Conservation (phyloP, 1,140 invertebrate species). For the Sinonovacula constricta region DNA sequence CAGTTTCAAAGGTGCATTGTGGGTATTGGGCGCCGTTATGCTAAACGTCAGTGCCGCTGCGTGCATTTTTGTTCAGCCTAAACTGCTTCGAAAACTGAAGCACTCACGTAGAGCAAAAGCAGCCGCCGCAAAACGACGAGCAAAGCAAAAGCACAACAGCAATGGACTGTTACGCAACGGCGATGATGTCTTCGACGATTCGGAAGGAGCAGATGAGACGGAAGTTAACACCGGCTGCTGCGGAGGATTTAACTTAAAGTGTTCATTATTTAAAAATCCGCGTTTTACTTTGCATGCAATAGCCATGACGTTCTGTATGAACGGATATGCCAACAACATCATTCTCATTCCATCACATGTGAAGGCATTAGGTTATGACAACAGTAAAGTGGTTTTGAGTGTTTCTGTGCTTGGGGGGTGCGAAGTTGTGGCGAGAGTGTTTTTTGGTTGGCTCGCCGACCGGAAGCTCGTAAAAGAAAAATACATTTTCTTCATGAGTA, state of each 20-base stretch:
- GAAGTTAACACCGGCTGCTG: neutral
- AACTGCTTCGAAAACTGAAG: slow-evolving; percentile 2
- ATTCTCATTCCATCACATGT: slow-evolving; percentile 39
- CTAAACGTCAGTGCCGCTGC: neutral
- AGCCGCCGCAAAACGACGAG: neutral
- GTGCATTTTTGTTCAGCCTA: neutral
- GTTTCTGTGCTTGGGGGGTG: slow-evolving; percentile 30
- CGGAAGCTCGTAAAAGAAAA: neutral
- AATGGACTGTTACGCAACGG: neutral
- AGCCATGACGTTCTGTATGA: slow-evolving; percentile 43
- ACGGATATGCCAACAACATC: slow-evolving; percentile 30
- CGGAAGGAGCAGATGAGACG: neutral
- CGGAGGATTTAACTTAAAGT: neutral
- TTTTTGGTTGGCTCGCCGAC: slow-evolving; percentile 46
- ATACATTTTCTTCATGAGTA: slow-evolving; percentile 40
- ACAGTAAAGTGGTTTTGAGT: slow-evolving; percentile 8
- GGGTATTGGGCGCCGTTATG: neutral
- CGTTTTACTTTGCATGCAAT: slow-evolving; percentile 33
- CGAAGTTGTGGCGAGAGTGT: slow-evolving; percentile 33
- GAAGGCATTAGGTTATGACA: slow-evolving; percentile 19
- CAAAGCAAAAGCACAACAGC: neutral
- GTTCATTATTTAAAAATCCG: slow-evolving; percentile 35
- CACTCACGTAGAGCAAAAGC: neutral
- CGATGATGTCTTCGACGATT: neutral
- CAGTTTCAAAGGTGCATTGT: neutral